phyloP scores from a whole-genome alignment of 2,113 vertebrate genomes.

The Barnardius zonarius region DNA sequence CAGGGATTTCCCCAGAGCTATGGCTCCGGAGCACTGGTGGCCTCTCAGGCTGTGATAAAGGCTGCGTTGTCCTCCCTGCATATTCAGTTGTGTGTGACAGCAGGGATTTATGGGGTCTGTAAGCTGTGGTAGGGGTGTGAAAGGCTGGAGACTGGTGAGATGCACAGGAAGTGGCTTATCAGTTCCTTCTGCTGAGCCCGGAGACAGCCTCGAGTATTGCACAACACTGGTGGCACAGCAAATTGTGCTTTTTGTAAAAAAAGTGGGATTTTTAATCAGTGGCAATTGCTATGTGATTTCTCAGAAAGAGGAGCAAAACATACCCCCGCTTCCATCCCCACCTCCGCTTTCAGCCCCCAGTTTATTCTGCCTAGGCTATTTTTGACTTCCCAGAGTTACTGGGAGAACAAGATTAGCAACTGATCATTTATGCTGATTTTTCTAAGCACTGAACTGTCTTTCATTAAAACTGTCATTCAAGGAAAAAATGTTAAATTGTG shows the following conservation, averaged over 20 bases:
- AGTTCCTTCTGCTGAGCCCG: not conserved
- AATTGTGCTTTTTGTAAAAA: conserved; percentile 12
- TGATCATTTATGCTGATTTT: conserved; percentile 70
- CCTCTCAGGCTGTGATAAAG: not conserved
- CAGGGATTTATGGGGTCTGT: not conserved
- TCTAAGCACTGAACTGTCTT: conserved; percentile 12
- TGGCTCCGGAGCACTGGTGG: accelerated
- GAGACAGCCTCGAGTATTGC: not conserved
- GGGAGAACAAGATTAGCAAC: conserved; percentile 60
- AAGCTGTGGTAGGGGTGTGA: not conserved
- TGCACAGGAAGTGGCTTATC: not conserved
- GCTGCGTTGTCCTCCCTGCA: not conserved
- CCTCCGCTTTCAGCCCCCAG: conserved; percentile 50
- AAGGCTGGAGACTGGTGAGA: not conserved
- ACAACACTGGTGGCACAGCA: not conserved
- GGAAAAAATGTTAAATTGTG: not conserved
- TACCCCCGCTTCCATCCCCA: conserved; percentile 18
- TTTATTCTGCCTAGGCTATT: conserved; percentile 61
- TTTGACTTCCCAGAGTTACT: conserved; percentile 53
- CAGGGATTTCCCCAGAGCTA: not conserved
- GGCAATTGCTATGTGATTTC: conserved; percentile 34
- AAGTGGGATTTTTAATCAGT: not conserved
- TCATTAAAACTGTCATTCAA: conserved; percentile 63
- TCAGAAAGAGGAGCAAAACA: conserved; percentile 52
- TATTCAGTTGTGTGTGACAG: accelerated